Evolutionary conservation across 2,888 invertebrate genomes (phyloP), one percentile per base, ranked within the genome.

Genomic region (Clanis bilineata): DNA sequence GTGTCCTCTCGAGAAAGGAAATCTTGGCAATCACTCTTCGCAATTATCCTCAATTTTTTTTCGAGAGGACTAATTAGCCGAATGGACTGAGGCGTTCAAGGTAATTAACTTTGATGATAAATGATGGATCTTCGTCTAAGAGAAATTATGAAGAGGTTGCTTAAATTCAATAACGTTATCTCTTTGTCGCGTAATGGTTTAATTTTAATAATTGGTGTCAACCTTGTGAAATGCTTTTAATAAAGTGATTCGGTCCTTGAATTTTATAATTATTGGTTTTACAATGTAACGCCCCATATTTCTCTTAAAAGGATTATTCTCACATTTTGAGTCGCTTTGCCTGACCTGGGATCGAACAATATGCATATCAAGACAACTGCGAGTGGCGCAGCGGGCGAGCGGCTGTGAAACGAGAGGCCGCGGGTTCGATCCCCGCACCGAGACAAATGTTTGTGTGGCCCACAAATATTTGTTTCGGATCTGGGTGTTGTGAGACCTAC

Each of bases 1-100:
- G 77, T 80, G 79, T 80, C 82, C 82, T 80, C 77, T 80, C 64
- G 72, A 76, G 76, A 73, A 80, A 80, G 81, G 77, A 83, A 88
- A 88, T 88, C 88, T 81, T 76, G 72, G 88, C 84, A 84, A 89
- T 89, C 85, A 79, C 81, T 88, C 85, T 83, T 77, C 72, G 74
- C 85, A 88, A 87, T 88, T 86, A 87, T 87, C 86, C 83, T 77
- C 81, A 76, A 85, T 87, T 88, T 88, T 88, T 88, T 86, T 83
- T 82, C 79, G 80, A 81, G 76, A 72, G 77, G 79, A 79, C 86
- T 89, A 87, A 90, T 89, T 89, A 88, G 82, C 79, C 69, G 81
- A 84, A 87, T 88, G 88, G 86, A 83, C 84, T 80, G 82, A 80
- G 78, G 79, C 80, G 81, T 83, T 84, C 77, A 74, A 80, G 76